Percentiles rank a stretch among this genome's conserved stretches.
Conservation (phyloP, 2,113 vertebrate genomes). For the Prietella phreatophila region DNA sequence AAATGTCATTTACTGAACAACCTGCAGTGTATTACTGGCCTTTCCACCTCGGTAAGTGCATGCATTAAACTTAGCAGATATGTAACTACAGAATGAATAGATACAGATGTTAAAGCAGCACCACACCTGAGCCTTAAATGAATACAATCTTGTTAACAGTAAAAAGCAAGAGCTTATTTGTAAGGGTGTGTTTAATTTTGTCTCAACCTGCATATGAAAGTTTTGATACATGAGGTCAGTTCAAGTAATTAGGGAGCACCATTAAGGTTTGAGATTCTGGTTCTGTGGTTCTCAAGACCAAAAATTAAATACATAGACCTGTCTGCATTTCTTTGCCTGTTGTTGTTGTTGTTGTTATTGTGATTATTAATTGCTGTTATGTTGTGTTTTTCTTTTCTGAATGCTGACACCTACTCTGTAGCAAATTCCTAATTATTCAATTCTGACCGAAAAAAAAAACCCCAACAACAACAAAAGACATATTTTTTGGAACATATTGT, state of each 20-base stretch:
- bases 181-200: neutral
- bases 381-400: too few species aligned
- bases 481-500: too few species aligned
- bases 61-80: slow-evolving; percentile 8
- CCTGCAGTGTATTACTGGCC: neutral
- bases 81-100: neutral
- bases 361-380: too few species aligned
- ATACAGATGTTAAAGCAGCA: slow-evolving; percentile 15
- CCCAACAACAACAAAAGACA: too few species aligned
- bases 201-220: too few species aligned
- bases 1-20: neutral
- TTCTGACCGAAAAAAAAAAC: too few species aligned
- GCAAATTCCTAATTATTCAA: too few species aligned
- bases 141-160: slow-evolving; percentile 13
- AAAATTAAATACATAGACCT: too few species aligned
- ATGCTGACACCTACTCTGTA: too few species aligned
- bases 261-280: neutral
- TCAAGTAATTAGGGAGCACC: neutral
- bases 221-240: neutral
- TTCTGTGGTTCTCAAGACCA: neutral
- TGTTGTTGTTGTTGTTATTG: too few species aligned
- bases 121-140: slow-evolving; percentile 19
- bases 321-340: too few species aligned
- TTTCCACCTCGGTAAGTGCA: neutral
- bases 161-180: neutral